Percentiles rank a stretch among this genome's conserved stretches.
These are phyloP conservation scores for Rhinella marina DNA, from an alignment of 2,797 vertebrate genomes.

Conservation along the genomic window DNA sequence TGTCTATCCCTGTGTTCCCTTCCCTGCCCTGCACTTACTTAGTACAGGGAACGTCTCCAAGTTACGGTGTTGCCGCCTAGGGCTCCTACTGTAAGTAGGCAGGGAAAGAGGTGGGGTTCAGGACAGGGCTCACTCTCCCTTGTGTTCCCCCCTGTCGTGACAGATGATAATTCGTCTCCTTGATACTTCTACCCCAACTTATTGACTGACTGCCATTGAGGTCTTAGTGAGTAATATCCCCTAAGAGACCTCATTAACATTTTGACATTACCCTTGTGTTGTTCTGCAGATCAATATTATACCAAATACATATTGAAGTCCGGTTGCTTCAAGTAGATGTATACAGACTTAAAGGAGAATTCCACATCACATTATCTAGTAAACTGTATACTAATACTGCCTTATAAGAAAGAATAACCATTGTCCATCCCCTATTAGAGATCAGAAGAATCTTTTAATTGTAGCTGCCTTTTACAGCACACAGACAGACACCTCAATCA, in stretches of 20 bases:
- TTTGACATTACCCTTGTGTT: conserved; percentile 58
- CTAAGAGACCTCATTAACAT: conserved; percentile 54
- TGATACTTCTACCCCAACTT: conserved; percentile 36
- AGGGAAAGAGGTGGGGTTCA: no score
- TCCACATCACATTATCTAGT: background rate
- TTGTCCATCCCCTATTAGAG: background rate
- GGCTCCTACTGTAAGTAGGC: no score
- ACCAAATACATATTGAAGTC: conserved; percentile 46
- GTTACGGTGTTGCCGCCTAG: no score
- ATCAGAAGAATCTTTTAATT: background rate
- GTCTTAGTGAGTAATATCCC: conserved; percentile 53
- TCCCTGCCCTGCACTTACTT: no score
- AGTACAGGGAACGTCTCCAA: no score
- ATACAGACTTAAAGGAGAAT: background rate
- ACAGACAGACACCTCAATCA: background rate
- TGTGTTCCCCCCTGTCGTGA: no score
- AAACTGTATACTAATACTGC: no score
- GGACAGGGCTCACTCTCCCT: no score
- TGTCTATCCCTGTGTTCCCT: no score
- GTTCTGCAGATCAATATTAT: conserved; percentile 43
- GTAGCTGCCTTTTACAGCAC: background rate
- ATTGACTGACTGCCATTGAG: conserved; percentile 52
- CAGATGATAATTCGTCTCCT: conserved; percentile 52
- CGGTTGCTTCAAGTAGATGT: conserved; percentile 22
- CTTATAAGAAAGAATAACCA: background rate